Evolutionary conservation across 2,888 invertebrate genomes (phyloP), one percentile per base, ranked within the genome.

Genomic region (Dynastes hyllus): DNA sequence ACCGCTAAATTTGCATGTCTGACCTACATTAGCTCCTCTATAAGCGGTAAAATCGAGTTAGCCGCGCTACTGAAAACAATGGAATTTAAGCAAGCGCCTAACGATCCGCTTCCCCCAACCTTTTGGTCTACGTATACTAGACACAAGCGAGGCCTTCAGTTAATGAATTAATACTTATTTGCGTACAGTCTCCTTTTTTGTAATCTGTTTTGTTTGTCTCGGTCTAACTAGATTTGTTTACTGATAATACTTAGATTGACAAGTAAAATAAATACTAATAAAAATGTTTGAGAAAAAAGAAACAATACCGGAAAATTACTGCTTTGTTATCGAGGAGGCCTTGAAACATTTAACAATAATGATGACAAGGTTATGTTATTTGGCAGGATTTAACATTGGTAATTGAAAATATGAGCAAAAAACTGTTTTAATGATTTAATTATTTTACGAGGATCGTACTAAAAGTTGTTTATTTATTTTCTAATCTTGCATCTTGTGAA

Each of bases 61-160:
- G 55, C 55, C 55, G 55, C 22, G 55, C 55, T 58, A 58, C 55
- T 58, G 55, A 22, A 58, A 58, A 58, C 55, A 58, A 58, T 58
- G 55, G 55, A 5, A 58, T 58, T 58, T 9, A 58, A 58, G 22
- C 55, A 22, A 58, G 16, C 22, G 55, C 16, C 27, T 58, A 58
- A 58, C 55, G 55, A 58, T 58, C 55, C 16, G 5, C 55, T 5
- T 22, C 22, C 22, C 45, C 0, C 45, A 2, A 1, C 45, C 11
- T 8, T 11, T 45, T 45, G 45, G 45, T 45, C 45, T 45, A 45
- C 45, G 45, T 11, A 8, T 45, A 45, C 45, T 45, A 11, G 9
- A 45, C 8, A 45, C 16, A 58, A 22, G 55, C 55, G 22, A 22
- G 55, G 55, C 27, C 55, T 58, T 58, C 27, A 6, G n/a, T 58